Conservation (phyloP, 1,140 invertebrate genomes). For the Aphidius gifuensis region DNA sequence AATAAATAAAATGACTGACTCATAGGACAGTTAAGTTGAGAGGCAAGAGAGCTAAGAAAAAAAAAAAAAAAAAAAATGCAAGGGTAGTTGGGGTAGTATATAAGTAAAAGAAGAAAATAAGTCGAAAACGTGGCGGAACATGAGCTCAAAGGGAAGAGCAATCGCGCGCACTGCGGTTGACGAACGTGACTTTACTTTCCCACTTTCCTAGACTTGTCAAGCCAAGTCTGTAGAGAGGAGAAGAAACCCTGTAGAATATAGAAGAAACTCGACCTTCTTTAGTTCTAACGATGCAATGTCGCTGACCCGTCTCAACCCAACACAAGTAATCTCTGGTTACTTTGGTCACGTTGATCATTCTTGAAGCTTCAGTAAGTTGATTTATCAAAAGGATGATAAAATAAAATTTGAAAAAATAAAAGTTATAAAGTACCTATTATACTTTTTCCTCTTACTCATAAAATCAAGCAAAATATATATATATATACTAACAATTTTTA, state of each 20-base stretch:
- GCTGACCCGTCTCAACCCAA: background rate
- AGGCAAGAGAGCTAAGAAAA: background rate
- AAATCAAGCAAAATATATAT: background rate
- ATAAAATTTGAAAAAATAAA: no score
- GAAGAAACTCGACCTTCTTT: constrained; percentile 28
- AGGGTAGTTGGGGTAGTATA: background rate
- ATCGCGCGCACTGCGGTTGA: constrained; percentile 36
- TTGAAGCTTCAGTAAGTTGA: constrained; percentile 26
- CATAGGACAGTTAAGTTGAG: constrained; percentile 5
- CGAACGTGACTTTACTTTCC: constrained; percentile 40
- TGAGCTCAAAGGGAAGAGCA: constrained; percentile 34
- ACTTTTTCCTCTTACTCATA: background rate
- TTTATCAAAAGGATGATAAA: background rate
- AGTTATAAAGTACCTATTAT: background rate
- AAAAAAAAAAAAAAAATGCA: background rate
- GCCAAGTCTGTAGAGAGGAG: no score
- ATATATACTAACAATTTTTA: no score
- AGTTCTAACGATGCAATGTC: constrained; percentile 28
- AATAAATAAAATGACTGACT: no score
- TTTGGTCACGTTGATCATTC: constrained; percentile 14
- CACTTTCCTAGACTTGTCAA: constrained; percentile 12
- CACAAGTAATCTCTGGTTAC: background rate
- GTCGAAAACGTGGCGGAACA: constrained; percentile 16
- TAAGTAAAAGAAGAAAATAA: constrained; percentile 13
- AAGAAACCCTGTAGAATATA: background rate